Conservation (phyloP, 2,888 invertebrate genomes). For the Charanyca ferruginea region DNA sequence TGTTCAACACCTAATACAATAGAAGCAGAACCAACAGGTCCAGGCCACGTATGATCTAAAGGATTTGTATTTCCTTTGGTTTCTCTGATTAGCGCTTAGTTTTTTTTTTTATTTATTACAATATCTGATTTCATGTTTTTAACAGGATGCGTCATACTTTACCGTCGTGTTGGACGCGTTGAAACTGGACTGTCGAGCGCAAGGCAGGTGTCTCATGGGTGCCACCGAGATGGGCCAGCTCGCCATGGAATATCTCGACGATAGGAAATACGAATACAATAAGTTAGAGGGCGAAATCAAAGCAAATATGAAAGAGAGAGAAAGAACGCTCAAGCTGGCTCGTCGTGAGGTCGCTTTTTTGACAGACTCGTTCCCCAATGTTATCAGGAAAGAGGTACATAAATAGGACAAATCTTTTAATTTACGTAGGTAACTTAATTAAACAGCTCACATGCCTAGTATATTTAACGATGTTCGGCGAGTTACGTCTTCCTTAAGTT, state of each 20-base stretch:
- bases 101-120: background rate
- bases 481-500: background rate
- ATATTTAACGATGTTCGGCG: conserved; percentile 3
- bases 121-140: conserved; percentile 7
- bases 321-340: conserved; percentile 89
- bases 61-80: background rate
- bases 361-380: conserved; percentile 84
- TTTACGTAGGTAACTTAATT: background rate
- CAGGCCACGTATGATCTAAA: background rate
- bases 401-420: conserved; percentile 34
- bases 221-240: conserved; percentile 93
- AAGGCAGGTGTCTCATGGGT: conserved; percentile 92
- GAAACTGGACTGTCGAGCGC: conserved; percentile 90
- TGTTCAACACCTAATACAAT: background rate
- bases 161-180: conserved; percentile 92
- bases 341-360: conserved; percentile 85
- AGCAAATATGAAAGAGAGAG: conserved; percentile 92
- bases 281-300: conserved; percentile 91
- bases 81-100: background rate
- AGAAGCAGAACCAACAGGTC: background rate
- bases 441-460: background rate
- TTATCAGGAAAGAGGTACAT: conserved; percentile 86
- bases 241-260: conserved; percentile 93
- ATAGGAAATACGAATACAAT: conserved; percentile 91
- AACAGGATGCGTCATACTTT: conserved; percentile 92